Evolutionary conservation across 1,140 invertebrate species (phyloP).

Genomic region (Magallana angulata): DNA sequence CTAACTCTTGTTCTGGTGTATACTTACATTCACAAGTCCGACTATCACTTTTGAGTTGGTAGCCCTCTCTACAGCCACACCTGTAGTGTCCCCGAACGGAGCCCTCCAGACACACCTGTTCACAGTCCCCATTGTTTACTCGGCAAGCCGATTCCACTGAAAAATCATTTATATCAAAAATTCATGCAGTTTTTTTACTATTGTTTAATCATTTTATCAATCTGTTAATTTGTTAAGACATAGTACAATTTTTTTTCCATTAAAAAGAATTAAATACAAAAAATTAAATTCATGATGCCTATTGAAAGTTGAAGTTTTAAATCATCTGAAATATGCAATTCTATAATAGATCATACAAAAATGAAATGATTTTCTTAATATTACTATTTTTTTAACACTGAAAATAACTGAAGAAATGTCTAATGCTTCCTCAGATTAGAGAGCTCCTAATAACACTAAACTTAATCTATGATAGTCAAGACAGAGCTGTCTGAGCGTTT

Average conservation of each 20-base stretch:
- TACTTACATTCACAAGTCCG: slow-evolving; percentile 72
- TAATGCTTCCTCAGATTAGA: no score
- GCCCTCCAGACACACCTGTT: slow-evolving; percentile 71
- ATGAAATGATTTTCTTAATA: no score
- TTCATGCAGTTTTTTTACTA: not conserved
- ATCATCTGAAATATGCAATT: no score
- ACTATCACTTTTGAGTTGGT: slow-evolving; percentile 66
- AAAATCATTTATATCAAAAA: slow-evolving; percentile 38
- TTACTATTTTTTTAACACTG: no score
- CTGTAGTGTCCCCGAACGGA: slow-evolving; percentile 65
- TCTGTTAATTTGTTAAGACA: no score
- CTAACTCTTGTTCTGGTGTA: not conserved
- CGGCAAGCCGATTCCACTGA: slow-evolving; percentile 70
- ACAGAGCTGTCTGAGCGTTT: not conserved
- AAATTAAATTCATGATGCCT: no score
- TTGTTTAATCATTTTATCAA: no score
- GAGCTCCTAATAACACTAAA: not conserved
- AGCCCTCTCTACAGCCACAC: slow-evolving; percentile 75
- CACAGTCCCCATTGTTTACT: slow-evolving; percentile 75
- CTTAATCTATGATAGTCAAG: not conserved
- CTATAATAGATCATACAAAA: no score
- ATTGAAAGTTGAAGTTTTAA: no score
- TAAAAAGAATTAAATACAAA: no score
- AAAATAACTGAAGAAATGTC: no score
- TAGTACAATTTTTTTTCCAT: no score